A percentile compares a stretch with the other conserved stretches of the same genome.
phyloP scores from a whole-genome alignment of 64 coral and sea anemone species.

The Dendrophyllia cribrosa region DNA sequence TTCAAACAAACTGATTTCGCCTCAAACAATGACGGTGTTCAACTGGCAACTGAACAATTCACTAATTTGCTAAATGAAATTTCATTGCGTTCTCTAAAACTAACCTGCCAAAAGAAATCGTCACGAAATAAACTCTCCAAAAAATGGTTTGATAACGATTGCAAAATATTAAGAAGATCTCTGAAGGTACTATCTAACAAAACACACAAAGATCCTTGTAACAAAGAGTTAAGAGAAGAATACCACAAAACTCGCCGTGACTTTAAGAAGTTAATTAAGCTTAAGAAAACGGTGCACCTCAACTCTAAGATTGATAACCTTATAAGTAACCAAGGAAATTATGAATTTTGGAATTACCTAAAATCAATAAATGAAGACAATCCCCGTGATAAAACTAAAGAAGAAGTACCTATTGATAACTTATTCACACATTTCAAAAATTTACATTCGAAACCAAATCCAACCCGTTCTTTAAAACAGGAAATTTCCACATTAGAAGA shows the following conservation, averaged over 20 bases:
- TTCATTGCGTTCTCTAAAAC: background rate
- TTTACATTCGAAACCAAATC: background rate
- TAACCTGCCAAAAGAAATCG: background rate
- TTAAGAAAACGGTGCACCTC: background rate
- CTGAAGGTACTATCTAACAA: no score
- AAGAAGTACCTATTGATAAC: background rate
- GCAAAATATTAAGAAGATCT: no score
- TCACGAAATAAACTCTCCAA: no score
- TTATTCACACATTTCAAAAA: background rate
- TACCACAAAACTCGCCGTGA: no score
- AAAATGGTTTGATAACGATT: no score
- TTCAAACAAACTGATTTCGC: background rate
- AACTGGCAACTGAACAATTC: conserved; percentile 3
- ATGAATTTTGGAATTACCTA: background rate
- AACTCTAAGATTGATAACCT: background rate
- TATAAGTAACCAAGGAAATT: background rate
- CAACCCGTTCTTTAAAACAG: background rate
- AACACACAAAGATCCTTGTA: no score
- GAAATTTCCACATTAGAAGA: background rate
- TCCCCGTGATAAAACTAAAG: background rate
- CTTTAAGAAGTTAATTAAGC: no score
- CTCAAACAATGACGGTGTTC: background rate
- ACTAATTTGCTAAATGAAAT: conserved; percentile 1
- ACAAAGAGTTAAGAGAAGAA: no score
- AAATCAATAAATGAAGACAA: background rate